These are phyloP conservation scores for Chauna torquata DNA, from an alignment of 2,113 vertebrate genomes.

Conservation along the genomic window DNA sequence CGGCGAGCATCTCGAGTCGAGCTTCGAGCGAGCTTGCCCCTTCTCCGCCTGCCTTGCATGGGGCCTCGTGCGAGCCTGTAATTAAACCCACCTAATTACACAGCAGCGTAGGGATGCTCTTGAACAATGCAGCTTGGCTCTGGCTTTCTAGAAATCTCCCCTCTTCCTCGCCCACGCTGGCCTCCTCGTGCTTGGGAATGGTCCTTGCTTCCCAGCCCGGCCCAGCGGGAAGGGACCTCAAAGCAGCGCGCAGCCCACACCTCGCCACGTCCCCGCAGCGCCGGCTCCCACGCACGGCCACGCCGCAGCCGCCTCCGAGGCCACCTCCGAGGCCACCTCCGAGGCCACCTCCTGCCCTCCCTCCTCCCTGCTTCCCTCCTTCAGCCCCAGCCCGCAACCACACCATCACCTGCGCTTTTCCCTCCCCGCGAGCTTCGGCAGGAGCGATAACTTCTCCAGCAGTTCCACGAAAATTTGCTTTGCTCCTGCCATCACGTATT, in stretches of 20 bases:
- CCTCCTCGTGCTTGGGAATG: background rate
- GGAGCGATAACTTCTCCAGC: background rate
- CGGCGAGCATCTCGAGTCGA: background rate
- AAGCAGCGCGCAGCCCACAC: background rate
- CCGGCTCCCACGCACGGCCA: background rate
- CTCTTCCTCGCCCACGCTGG: no score
- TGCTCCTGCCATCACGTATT: accelerated
- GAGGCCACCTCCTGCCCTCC: background rate
- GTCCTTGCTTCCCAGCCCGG: background rate
- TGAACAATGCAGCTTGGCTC: background rate
- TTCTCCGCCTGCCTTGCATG: background rate
- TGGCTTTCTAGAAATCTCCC: no score
- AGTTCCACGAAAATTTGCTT: background rate
- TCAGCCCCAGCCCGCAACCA: background rate
- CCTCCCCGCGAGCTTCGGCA: background rate
- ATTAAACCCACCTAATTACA: background rate
- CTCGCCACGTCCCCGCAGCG: background rate
- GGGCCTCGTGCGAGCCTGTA: background rate
- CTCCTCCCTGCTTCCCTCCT: background rate
- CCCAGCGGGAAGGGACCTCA: background rate
- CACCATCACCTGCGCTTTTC: accelerated
- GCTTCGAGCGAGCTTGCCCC: background rate
- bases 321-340: background rate
- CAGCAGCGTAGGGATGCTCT: background rate
- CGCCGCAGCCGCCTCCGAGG: background rate